A percentile compares a stretch with the other conserved stretches of the same genome.
These are phyloP conservation scores for Pheosia gnoma DNA, from an alignment of 2,888 invertebrate genomes.

Conservation along the genomic window DNA sequence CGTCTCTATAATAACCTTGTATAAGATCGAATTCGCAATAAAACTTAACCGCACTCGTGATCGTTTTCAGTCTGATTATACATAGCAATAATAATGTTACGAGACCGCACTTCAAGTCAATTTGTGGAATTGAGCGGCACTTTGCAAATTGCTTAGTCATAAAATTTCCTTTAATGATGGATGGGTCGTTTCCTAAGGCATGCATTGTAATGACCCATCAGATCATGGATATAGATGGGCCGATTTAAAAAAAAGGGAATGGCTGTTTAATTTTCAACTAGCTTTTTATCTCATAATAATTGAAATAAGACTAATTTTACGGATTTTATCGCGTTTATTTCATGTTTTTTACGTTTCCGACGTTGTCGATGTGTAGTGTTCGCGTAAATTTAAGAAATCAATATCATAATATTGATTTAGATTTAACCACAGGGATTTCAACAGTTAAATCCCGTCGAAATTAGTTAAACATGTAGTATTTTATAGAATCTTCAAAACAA, in stretches of 20 bases:
- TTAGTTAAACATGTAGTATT: no score
- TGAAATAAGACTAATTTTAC: no score
- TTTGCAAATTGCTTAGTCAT: slow-evolving; percentile 36
- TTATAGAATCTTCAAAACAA: no score
- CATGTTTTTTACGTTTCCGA: no score
- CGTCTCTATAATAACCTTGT: not conserved
- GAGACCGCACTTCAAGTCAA: slow-evolving; percentile 43
- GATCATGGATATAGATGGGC: not conserved
- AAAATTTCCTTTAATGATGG: slow-evolving; percentile 23
- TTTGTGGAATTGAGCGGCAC: slow-evolving; percentile 43
- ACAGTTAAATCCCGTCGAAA: no score
- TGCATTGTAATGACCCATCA: not conserved
- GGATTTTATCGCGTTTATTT: no score
- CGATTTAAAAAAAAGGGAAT: not conserved
- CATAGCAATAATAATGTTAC: slow-evolving; percentile 40
- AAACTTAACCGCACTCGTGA: slow-evolving; percentile 17
- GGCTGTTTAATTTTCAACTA: not conserved
- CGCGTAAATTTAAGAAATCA: no score
- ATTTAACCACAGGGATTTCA: no score
- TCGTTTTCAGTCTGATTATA: slow-evolving; percentile 32
- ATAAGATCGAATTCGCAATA: not conserved
- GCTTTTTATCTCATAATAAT: not conserved
- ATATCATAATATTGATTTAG: no score
- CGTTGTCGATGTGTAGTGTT: no score
- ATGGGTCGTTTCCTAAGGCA: slow-evolving; percentile 13